Evolutionary conservation across 2,888 invertebrate genomes (phyloP).

Genomic region (Drosophila trichaetosa): DNA sequence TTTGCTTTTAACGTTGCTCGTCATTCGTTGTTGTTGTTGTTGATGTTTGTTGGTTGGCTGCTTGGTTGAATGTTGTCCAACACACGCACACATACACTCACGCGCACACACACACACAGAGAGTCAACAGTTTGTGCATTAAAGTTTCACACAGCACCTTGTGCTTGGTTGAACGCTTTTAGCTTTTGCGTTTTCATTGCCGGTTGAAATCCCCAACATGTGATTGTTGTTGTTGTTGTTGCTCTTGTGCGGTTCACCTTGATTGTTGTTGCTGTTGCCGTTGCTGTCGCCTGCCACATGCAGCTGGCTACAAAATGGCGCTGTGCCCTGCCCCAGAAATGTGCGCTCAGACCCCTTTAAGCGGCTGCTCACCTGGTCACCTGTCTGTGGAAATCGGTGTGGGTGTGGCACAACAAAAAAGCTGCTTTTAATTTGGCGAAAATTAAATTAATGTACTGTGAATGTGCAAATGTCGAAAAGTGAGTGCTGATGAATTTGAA

Average conservation of each 20-base stretch:
- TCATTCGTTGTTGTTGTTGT: conserved; percentile 43
- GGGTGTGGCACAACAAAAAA: conserved; percentile 37
- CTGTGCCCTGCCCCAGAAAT: conserved; percentile 51
- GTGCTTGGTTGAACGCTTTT: conserved; percentile 64
- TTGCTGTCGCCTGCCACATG: conserved; percentile 72
- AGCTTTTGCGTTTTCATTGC: conserved; percentile 61
- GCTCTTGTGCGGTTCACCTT: conserved; percentile 38
- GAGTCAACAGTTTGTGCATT: conserved; percentile 65
- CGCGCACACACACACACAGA: conserved; percentile 38
- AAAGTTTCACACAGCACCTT: conserved; percentile 68
- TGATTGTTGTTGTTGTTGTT: conserved; percentile 37
- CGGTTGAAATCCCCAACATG: conserved; percentile 21
- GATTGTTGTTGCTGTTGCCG: conserved; percentile 39
- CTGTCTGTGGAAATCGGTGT: conserved; percentile 41
- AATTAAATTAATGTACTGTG: conserved; percentile 68
- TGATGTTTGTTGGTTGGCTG: conserved; percentile 69
- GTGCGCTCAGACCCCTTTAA: conserved; percentile 15
- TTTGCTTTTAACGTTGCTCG: conserved; percentile 47
- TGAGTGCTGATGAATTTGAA: conserved; percentile 51
- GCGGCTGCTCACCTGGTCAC: conserved; percentile 36
- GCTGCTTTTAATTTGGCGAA: conserved; percentile 66
- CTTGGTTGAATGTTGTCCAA: conserved; percentile 53
- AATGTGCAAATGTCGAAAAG: conserved; percentile 40
- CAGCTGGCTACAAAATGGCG: conserved; percentile 75
- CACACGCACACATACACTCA: conserved; percentile 30